Base-by-base conservation (phyloP, 2,113 vertebrate species). In the Gallinago jamesoni region DNA sequence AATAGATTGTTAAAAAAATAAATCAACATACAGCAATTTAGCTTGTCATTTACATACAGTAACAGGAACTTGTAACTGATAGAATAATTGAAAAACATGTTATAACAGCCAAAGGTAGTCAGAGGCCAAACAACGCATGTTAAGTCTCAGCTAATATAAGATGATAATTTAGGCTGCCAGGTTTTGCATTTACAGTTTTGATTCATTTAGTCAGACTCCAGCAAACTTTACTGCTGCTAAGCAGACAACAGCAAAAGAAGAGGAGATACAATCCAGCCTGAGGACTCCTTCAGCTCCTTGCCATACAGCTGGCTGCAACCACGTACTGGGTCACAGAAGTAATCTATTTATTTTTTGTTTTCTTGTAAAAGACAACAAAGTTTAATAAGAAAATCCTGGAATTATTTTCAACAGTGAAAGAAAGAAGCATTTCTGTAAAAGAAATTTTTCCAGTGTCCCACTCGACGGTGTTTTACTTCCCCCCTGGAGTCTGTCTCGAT, bases 1-100 rank as follows among this genome's bases (percentile, higher is more conserved):
- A 94, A 77, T 37, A 95, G 68, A 96, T 97, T 90, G 59, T 55
- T 95, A 69, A 93, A 97, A 94, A 94, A 90, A 96, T 87, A 88
- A 92, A 94, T 77, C 93, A 94, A 88, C 53, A 96, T 48, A 74
- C 35, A 95, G 76, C 64, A 88, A 93, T 84, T 75, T 83, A 96
- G 62, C 88, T 91, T 95, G 87, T 92, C 90, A 88, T 91, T 95
- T 93, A 83, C 62, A 77, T 83, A 94, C 23, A 90, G 55, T 76
- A 96, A 89, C 59, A 83, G 60, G 70, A 93, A 94, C 75, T 90
- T 83, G 77, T 68, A 93, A 67, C n/a, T 90, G 81, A 80, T 79
- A 83, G 67, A 96, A 92, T 94, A 96, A 95, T 85, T 89, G 86
- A 95, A 95, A 95, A 92, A 78, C 53, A 64, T 2, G 39, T 59